These are phyloP conservation scores for Anorthoa munda DNA, from an alignment of 2,888 invertebrate species.

Conservation along the genomic window DNA sequence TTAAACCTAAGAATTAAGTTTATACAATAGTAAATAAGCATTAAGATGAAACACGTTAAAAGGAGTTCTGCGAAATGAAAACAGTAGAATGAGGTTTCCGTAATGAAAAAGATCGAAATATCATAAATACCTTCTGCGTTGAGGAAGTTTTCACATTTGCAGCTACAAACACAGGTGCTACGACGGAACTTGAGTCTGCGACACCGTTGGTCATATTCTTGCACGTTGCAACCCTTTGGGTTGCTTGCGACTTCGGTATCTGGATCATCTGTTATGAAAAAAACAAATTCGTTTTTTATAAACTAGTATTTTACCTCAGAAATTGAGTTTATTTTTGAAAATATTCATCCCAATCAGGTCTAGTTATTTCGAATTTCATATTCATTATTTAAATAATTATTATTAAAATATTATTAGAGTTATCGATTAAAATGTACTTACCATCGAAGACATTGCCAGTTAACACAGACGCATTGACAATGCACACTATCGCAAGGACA, in stretches of 20 bases:
- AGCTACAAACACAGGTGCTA: constrained; percentile 47
- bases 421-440: constrained; percentile 12
- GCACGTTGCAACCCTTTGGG: constrained; percentile 6
- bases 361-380: too few relatives aligned
- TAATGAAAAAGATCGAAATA: too few relatives aligned
- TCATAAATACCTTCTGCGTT: constrained; percentile 22
- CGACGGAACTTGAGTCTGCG: constrained; percentile 1
- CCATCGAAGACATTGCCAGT: constrained; percentile 46
- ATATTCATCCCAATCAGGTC: too few relatives aligned
- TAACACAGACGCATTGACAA: constrained; percentile 54
- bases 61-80: too few relatives aligned
- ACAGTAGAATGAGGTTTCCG: too few relatives aligned
- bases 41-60: too few relatives aligned
- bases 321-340: too few relatives aligned
- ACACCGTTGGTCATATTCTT: constrained; percentile 9
- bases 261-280: not conserved
- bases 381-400: too few relatives aligned
- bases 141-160: constrained; percentile 50
- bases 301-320: too few relatives aligned
- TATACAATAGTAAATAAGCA: not conserved
- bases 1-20: not conserved
- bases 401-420: too few relatives aligned
- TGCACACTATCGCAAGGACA: constrained; percentile 36
- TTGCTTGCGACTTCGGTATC: not conserved
- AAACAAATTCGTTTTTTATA: too few relatives aligned